Evolutionary conservation across 2,888 invertebrate genomes (phyloP).

Genomic region (Heteromyza rotundicornis): DNA sequence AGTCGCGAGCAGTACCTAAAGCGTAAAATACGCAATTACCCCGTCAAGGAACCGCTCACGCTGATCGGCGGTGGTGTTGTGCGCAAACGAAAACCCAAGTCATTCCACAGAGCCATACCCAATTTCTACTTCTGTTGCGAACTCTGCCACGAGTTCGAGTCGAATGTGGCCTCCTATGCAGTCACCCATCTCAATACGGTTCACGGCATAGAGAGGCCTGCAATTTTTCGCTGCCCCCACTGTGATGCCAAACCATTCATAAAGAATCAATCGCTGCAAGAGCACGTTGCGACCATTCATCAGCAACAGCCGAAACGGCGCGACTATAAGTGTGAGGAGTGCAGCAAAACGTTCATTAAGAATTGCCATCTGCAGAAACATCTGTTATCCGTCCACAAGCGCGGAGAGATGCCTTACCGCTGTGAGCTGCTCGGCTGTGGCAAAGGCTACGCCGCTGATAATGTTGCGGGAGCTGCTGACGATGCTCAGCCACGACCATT

Average conservation of each 20-base stretch:
- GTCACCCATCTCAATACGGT: too few species aligned
- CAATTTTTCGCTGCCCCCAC: too few species aligned
- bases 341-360: conserved; percentile 29
- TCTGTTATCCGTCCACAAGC: conserved; percentile 26
- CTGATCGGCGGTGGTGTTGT: conserved; percentile 28
- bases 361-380: conserved; percentile 30
- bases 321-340: conserved; percentile 25
- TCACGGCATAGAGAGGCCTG: too few species aligned
- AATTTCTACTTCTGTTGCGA: conserved; percentile 30
- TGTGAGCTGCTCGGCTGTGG: conserved; percentile 17
- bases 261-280: too few species aligned
- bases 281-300: conserved; percentile 28
- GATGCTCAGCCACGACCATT: conserved; percentile 7
- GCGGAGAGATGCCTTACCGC: conserved; percentile 25
- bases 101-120: conserved; percentile 28
- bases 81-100: conserved; percentile 29
- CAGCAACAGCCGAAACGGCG: conserved; percentile 28
- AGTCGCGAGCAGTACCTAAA: conserved; percentile 30
- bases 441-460: conserved; percentile 21
- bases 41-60: conserved; percentile 27
- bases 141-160: conserved; percentile 30
- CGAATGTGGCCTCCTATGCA: too few species aligned
- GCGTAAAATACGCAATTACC: conserved; percentile 29
- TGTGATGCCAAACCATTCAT: too few species aligned
- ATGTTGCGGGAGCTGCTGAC: not conserved